A percentile compares a stretch with the other conserved stretches of the same genome.
Conservation (phyloP, 2,888 invertebrate genomes). For the Chrysotoxum bicinctum region DNA sequence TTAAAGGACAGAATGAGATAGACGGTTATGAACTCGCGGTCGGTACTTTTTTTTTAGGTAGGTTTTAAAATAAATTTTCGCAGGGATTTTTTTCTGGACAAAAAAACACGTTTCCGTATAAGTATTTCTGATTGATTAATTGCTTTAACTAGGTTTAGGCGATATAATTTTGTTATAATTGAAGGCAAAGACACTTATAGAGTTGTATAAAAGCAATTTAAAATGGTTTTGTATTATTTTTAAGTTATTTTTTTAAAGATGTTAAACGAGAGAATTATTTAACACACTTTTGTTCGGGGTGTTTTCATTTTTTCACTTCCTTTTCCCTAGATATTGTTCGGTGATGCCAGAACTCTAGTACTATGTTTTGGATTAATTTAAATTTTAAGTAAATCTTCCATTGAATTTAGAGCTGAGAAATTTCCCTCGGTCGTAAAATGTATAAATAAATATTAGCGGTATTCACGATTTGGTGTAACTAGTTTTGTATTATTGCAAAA, state of each 20-base stretch:
- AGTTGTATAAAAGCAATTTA: constrained; percentile 56
- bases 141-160: constrained; percentile 7
- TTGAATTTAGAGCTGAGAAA: too few species aligned
- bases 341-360: constrained; percentile 34
- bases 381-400: not conserved
- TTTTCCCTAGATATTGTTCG: constrained; percentile 27
- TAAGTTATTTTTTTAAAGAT: constrained; percentile 55
- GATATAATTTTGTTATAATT: constrained; percentile 36
- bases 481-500: too few species aligned
- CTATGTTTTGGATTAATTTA: too few species aligned
- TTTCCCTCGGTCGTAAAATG: too few species aligned
- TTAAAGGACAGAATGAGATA: constrained; percentile 31
- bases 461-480: too few species aligned
- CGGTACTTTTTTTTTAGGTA: constrained; percentile 31
- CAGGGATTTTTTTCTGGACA: constrained; percentile 45
- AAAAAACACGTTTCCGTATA: constrained; percentile 63
- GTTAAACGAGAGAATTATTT: constrained; percentile 42
- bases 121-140: constrained; percentile 40
- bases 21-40: constrained; percentile 22
- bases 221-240: constrained; percentile 45
- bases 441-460: too few species aligned
- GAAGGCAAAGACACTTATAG: constrained; percentile 50
- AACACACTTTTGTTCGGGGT: constrained; percentile 45
- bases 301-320: constrained; percentile 67
- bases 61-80: constrained; percentile 10